A percentile compares a stretch with the other conserved stretches of the same genome.
phyloP scores from a whole-genome alignment of 2,888 invertebrate species.

The Octonoba sinensis region DNA sequence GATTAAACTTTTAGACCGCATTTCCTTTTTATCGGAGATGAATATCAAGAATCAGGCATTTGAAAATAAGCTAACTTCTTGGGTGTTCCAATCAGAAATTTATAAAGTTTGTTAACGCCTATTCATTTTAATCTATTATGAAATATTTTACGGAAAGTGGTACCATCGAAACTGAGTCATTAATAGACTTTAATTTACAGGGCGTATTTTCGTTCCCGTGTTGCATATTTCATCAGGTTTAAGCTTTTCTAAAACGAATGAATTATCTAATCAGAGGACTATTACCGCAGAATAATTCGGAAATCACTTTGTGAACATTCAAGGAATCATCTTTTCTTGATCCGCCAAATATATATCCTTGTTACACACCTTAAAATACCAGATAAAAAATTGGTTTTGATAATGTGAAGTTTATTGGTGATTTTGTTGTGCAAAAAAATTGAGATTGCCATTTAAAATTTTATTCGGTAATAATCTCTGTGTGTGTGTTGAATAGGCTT shows the following conservation, averaged over 20 bases:
- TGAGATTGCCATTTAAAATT: conserved; percentile 41
- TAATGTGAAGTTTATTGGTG: conserved; percentile 38
- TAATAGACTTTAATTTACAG: conserved; percentile 42
- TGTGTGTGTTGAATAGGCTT: conserved; percentile 1
- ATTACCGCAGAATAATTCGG: conserved; percentile 27
- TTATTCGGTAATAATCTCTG: conserved; percentile 44
- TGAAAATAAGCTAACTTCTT: conserved; percentile 10
- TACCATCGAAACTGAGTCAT: conserved; percentile 16
- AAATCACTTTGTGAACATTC: background rate
- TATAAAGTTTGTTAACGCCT: conserved; percentile 19
- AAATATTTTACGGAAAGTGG: conserved; percentile 3
- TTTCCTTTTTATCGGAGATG: no score
- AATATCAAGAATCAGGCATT: no score
- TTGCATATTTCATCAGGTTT: conserved; percentile 33
- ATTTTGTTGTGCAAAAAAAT: conserved; percentile 27
- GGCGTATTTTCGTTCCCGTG: conserved; percentile 29
- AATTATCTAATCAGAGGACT: conserved; percentile 40
- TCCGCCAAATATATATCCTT: conserved; percentile 24
- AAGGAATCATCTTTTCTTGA: conserved; percentile 7
- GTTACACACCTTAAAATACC: conserved; percentile 47
- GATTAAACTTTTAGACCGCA: no score
- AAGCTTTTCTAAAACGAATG: conserved; percentile 19
- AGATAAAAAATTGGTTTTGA: background rate
- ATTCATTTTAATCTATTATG: conserved; percentile 23
- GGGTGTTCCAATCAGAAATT: conserved; percentile 44